Percentiles rank a stretch among this genome's conserved stretches.
These are phyloP conservation scores for Pungitius pungitius DNA, from an alignment of 2,113 vertebrate species.

Conservation along the genomic window DNA sequence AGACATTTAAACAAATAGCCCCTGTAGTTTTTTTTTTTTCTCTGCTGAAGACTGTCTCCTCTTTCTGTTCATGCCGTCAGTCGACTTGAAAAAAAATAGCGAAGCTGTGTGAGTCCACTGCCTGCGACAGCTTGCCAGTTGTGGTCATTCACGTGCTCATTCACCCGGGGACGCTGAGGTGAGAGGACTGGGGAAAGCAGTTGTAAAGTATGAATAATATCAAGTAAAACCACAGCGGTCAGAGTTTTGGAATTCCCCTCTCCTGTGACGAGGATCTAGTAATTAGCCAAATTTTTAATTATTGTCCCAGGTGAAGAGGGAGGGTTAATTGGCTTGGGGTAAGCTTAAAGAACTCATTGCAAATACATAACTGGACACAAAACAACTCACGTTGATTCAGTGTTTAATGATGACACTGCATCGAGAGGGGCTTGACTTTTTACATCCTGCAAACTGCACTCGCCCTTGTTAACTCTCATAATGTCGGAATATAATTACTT, in stretches of 20 bases:
- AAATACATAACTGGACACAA: neutral
- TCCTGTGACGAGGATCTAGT: conserved; percentile 15
- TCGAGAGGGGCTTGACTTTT: neutral
- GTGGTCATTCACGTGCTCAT: conserved; percentile 15
- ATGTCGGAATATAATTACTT: neutral
- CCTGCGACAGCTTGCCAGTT: conserved; percentile 7
- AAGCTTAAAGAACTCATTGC: neutral
- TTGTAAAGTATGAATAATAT: conserved; percentile 38
- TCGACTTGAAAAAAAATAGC: neutral
- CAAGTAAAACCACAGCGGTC: conserved; percentile 25
- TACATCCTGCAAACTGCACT: neutral
- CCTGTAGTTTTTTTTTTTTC: neutral
- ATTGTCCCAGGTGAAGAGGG: conserved; percentile 12
- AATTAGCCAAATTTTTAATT: conserved; percentile 32
- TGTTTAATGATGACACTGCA: neutral
- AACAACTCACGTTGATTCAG: neutral
- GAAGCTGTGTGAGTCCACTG: neutral
- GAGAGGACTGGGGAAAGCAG: neutral
- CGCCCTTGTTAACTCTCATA: neutral
- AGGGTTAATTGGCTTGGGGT: neutral
- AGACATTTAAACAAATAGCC: neutral
- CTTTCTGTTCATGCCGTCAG: neutral
- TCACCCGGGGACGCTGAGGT: conserved; percentile 5
- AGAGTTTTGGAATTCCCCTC: conserved; percentile 15
- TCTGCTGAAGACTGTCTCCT: neutral